A percentile compares a stretch with the other conserved stretches of the same genome.
Conservation (phyloP, 2,113 vertebrate species). For the Zeus faber region DNA sequence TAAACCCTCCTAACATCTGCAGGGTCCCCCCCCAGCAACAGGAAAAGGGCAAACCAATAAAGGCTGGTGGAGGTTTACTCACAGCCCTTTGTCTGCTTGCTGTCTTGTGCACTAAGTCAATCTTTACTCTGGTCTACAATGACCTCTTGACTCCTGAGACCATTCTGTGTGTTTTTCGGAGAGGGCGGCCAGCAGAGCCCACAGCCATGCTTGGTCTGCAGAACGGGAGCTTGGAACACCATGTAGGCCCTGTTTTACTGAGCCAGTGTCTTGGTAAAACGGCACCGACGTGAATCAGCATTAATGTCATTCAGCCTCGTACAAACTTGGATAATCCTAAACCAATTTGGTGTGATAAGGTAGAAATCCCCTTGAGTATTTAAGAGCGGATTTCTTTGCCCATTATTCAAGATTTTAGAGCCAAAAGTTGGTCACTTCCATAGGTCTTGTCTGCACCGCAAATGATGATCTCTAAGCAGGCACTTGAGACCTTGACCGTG, state of each 20-base stretch:
- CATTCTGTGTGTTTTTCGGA: slow-evolving; percentile 20
- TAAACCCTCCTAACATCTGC: slow-evolving; percentile 62
- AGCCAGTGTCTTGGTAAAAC: too few relatives aligned
- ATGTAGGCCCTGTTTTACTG: too few relatives aligned
- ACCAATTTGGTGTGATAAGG: too few relatives aligned
- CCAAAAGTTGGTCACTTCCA: neutral
- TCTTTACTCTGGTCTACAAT: slow-evolving; percentile 65
- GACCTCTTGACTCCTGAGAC: slow-evolving; percentile 67
- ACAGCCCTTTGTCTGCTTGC: slow-evolving; percentile 63
- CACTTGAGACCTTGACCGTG: slow-evolving; percentile 22
- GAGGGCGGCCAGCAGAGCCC: too few relatives aligned
- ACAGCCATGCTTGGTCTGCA: too few relatives aligned
- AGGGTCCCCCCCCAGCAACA: slow-evolving; percentile 39
- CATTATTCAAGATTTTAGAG: too few relatives aligned
- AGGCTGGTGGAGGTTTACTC: slow-evolving; percentile 64
- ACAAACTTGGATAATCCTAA: too few relatives aligned
- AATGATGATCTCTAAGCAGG: neutral
- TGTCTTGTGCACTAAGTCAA: slow-evolving; percentile 70
- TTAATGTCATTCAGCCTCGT: too few relatives aligned
- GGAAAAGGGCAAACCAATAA: slow-evolving; percentile 67
- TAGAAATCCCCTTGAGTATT: too few relatives aligned
- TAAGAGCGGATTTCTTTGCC: too few relatives aligned
- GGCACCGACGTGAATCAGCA: too few relatives aligned
- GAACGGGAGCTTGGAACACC: too few relatives aligned
- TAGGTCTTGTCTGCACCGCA: neutral